Evolutionary conservation across 2,888 invertebrate species (phyloP).

Genomic region (Osedax frankpressi): DNA sequence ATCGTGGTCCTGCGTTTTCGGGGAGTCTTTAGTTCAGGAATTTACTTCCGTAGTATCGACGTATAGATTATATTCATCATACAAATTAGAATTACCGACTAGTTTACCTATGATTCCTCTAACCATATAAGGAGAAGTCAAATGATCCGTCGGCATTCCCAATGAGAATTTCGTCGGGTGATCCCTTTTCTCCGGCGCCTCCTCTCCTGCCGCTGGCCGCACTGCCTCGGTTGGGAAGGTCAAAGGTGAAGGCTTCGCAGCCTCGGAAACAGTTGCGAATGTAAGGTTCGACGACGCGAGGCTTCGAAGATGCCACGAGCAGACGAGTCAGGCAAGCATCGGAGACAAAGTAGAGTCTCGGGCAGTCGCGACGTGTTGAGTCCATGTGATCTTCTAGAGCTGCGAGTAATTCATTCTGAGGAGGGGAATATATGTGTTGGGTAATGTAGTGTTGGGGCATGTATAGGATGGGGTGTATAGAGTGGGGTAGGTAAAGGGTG

Average conservation of each 20-base stretch:
- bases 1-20: too few species aligned
- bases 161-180: neutral
- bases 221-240: neutral
- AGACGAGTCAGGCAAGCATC: conserved; percentile 32
- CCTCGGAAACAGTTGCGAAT: neutral
- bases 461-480: too few species aligned
- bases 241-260: neutral
- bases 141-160: neutral
- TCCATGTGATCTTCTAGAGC: neutral
- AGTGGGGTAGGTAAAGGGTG: too few species aligned
- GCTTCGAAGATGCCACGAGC: neutral
- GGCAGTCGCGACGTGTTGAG: conserved; percentile 31
- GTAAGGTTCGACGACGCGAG: neutral
- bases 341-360: conserved; percentile 38
- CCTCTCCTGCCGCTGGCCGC: neutral
- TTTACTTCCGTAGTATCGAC: too few species aligned
- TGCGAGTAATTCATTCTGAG: neutral
- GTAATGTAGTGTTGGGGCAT: too few species aligned
- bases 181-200: neutral
- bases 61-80: too few species aligned
- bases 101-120: too few species aligned
- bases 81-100: too few species aligned
- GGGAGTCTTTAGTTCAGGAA: too few species aligned
- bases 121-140: neutral
- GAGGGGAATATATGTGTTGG: too few species aligned